Evolutionary conservation across 2,113 vertebrate species (phyloP), one percentile per base, ranked within the genome.

Genomic region (Mesoclemmys tuberculata): DNA sequence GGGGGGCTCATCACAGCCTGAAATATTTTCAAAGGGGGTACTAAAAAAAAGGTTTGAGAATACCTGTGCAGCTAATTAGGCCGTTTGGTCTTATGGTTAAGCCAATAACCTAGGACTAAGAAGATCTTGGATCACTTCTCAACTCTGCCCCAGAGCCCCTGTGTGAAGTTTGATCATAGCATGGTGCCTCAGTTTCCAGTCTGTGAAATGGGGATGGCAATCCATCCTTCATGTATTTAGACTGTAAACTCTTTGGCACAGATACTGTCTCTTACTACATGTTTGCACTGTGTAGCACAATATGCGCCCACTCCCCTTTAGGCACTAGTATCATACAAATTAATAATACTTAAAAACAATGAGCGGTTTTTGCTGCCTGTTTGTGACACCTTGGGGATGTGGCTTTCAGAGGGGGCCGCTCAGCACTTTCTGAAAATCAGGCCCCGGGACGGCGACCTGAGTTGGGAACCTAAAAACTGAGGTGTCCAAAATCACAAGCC

Each of bases 371-470:
- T 74, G 68, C n/a, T 26, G 68, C 38, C 21, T 24, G 21, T 41
- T 11, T 24, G 38, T 41, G 68, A 74, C 8, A 12, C 19, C 68
- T 44, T 75, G 27, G 82, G 93, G 19, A 31, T 41, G 31, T 84
- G 21, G 13, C 29, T 88, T 74, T 74, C 22, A 22, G 19, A 74
- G 38, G 38, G 3, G 52, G 44, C 54, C 31, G 24, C 85, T 91
- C 41, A 93, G 68, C 51, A n/a, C 31, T 31, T 90, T 86, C 74
- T 84, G 81, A 77, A 77, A 52, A 54, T n/a, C 10, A 58, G n/a
- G 38, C 5, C 38, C 38, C 3, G 3, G 16, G 31, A 64, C n/a
- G 0, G 0, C 24, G 24, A 21, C 52, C 83, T 88, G 71, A 74
- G 68, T 74, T 44, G 38, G 71, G 82, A 61, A 61, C 54, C 64